Evolutionary conservation across 1,140 invertebrate species (phyloP), one percentile per base, ranked within the genome.

Genomic region (Bombus waltoni): DNA sequence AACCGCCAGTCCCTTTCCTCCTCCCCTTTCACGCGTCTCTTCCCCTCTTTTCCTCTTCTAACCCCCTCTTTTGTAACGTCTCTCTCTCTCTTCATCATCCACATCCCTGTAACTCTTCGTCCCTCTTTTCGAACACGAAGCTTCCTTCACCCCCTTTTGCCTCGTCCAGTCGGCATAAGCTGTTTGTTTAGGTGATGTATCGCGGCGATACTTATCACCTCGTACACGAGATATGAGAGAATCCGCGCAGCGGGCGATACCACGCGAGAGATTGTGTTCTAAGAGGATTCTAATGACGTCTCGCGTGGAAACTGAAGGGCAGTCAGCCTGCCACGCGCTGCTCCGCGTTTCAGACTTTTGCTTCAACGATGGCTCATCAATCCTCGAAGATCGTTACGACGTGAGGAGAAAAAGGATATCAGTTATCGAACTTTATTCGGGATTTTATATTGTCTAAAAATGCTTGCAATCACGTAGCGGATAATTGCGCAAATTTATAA

Each of bases 181-280:
- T 93, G 93, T 94, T 94, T 94, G 91, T 93, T 94, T 92, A 93
- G 88, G 91, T 94, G 93, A 94, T 94, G 91, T 93, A 94, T 93
- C 90, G 91, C 89, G 85, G 87, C 88, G 93, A 94, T 94, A 93
- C 91, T 93, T 92, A 94, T 94, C 93, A 93, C 91, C 92, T 93
- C 91, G 89, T 93, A 91, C 90, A 90, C 89, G 87, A 78, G 75
- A 89, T 91, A 93, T 89, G 90, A 92, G 90, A 77, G 87, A 93
- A 92, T 89, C 80, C 88, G 90, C 90, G 91, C 91, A 92, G 90
- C 91, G 83, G 85, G 91, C 91, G 92, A 88, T 81, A 85, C 89
- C 75, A 73, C 84, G 88, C 91, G 90, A 92, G 90, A 92, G 92
- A 93, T 93, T 87, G 92, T 89, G 81, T 89, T 90, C 92, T 93